Evolutionary conservation across 2,113 vertebrate species (phyloP), one percentile per base, ranked within the genome.

Genomic region (Corythaeola cristata): DNA sequence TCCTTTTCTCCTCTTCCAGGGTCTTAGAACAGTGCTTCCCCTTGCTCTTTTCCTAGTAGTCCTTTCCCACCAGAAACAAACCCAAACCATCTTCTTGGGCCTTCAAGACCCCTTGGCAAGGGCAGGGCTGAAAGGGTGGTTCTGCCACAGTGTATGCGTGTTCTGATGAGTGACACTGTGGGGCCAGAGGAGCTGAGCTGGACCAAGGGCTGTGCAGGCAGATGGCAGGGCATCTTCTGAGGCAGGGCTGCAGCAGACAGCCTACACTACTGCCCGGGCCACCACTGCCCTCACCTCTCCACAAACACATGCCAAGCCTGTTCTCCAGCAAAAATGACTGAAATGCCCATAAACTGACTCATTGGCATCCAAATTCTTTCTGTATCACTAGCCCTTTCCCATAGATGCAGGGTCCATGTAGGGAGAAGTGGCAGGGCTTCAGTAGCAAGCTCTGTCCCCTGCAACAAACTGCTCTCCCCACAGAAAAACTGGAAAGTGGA

Each of bases 131-230:
- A 17, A 8, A 37, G 44, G 14, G 32, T 35, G 32, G 32, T 23
- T 75, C 28, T n/a, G 39, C 15, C 3, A 0, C 33, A 56, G 15
- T 0, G 0, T 21, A 28, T 8, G 13, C 11, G 2, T 15, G 41
- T 13, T 44, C 16, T 9, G 21, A 7, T 69, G n/a, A 64, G 16
- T 11, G 37, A 6, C 3, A 4, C 35, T 37, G 15, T 9, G 15
- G 44, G 24, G 14, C 22, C 5, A 8, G n/a, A 50, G 44, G 9
- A 72, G 11, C 41, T 59, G 26, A 3, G 12, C 13, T 44, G 49
- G 15, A 56, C 9, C 8, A 10, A 30, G 4, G 33, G 5, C 16
- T 66, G 16, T 15, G 9, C 1, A 2, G 39, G 37, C 44, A 68
- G 67, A 27, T 1, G 5, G 20, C 8, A 84, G 39, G 15, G 5